These are phyloP conservation scores for Yponomeuta sedellus DNA, from an alignment of 2,888 invertebrate species.

Conservation along the genomic window DNA sequence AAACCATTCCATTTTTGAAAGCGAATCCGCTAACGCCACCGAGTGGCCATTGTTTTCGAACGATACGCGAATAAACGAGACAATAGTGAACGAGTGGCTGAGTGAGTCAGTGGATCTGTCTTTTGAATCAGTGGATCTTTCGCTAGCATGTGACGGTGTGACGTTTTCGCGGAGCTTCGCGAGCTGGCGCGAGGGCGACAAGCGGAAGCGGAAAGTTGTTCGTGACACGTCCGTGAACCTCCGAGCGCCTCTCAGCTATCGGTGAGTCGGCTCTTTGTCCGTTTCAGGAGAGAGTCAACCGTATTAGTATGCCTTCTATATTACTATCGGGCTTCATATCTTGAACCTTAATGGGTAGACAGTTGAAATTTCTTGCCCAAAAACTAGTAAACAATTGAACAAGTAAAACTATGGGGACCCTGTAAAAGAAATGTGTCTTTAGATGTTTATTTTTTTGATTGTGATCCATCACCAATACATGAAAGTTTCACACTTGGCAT, in stretches of 20 bases:
- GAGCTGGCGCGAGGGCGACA: constrained; percentile 63
- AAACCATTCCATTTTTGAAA: constrained; percentile 50
- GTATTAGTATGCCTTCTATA: too few relatives aligned
- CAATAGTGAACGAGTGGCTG: constrained; percentile 4
- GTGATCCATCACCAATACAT: too few relatives aligned
- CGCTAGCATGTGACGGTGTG: constrained; percentile 45
- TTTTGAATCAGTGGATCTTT: constrained; percentile 28
- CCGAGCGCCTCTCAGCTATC: constrained; percentile 67
- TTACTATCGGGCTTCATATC: too few relatives aligned
- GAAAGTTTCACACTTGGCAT: too few relatives aligned
- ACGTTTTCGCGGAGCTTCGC: constrained; percentile 59
- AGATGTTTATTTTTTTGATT: too few relatives aligned
- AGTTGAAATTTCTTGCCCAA: too few relatives aligned
- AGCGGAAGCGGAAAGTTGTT: constrained; percentile 37
- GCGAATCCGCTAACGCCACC: constrained; percentile 20
- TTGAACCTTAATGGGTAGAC: too few relatives aligned
- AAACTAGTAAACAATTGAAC: too few relatives aligned
- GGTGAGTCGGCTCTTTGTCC: constrained; percentile 47
- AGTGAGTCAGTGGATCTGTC: constrained; percentile 10
- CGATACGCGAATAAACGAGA: not conserved
- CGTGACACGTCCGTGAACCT: constrained; percentile 58
- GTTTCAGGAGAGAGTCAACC: too few relatives aligned
- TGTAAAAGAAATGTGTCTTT: too few relatives aligned
- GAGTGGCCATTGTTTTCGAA: constrained; percentile 7
- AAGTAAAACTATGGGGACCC: too few relatives aligned